Conservation (phyloP, 2,888 invertebrate genomes). For the Trichopoda pennipes region DNA sequence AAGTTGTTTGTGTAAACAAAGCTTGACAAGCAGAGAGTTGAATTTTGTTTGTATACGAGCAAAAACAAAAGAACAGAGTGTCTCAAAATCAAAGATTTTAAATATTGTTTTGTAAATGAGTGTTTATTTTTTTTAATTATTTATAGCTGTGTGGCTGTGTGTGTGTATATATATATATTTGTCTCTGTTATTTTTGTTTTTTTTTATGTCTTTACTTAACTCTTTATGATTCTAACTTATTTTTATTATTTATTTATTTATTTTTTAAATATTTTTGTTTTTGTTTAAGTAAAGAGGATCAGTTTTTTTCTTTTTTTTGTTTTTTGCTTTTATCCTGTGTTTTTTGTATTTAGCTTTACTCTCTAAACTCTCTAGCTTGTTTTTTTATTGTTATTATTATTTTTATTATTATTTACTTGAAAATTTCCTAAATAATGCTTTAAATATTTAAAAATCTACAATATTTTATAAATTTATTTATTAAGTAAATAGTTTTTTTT, state of each 20-base stretch:
- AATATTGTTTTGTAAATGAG: conserved; percentile 39
- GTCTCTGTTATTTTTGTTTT: conserved; percentile 56
- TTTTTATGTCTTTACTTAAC: conserved; percentile 60
- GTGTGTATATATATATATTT: conserved; percentile 69
- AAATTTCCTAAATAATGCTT: conserved; percentile 70
- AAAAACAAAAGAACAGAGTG: conserved; percentile 43
- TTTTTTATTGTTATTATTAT: conserved; percentile 62
- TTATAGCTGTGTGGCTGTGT: conserved; percentile 61
- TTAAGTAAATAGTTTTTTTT: conserved; percentile 60
- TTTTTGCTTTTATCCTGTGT: conserved; percentile 33
- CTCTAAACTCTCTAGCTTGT: conserved; percentile 70
- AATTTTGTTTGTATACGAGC: conserved; percentile 53
- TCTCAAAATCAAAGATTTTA: conserved; percentile 43
- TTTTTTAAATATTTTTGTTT: conserved; percentile 58
- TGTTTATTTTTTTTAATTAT: conserved; percentile 40
- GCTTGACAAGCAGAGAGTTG: conserved; percentile 64
- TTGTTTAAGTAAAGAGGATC: conserved; percentile 76
- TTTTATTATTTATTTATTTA: conserved; percentile 46
- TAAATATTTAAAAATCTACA: conserved; percentile 76
- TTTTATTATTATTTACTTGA: conserved; percentile 67
- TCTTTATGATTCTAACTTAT: conserved; percentile 66
- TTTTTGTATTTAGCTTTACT: conserved; percentile 72
- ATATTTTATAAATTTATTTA: conserved; percentile 69
- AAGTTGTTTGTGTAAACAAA: conserved; percentile 58
- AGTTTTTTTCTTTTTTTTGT: no score